phyloP scores from a whole-genome alignment of 23 tunicate species.

The Trididemnum miniatum region DNA sequence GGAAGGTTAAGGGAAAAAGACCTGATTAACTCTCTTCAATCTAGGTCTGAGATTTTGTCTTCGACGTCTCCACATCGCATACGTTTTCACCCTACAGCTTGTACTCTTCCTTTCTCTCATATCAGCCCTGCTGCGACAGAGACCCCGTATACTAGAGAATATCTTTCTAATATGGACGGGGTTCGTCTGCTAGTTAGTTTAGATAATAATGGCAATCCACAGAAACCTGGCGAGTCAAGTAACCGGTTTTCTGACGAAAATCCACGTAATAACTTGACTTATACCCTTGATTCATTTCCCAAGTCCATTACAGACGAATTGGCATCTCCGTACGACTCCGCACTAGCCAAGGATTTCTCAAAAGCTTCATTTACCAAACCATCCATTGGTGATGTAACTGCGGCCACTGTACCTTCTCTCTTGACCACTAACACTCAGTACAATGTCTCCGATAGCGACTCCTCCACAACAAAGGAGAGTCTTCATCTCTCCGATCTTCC shows the following conservation, averaged over 20 bases:
- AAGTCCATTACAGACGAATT: neutral
- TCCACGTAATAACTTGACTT: neutral
- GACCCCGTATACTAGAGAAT: slow-evolving; percentile 44
- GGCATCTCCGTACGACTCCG: neutral
- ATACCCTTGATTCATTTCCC: neutral
- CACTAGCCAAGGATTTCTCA: neutral
- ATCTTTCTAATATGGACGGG: slow-evolving; percentile 51
- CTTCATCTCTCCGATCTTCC: slow-evolving; percentile 63
- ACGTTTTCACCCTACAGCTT: slow-evolving; percentile 4
- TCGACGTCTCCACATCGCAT: neutral
- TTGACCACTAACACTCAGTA: neutral
- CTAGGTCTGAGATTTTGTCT: neutral
- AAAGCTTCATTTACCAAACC: neutral
- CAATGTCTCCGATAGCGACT: neutral
- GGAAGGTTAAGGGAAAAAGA: neutral
- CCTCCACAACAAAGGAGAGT: slow-evolving; percentile 18
- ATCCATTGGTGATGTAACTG: neutral
- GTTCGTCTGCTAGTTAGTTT: slow-evolving; percentile 43
- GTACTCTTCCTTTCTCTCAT: neutral
- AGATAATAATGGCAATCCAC: slow-evolving; percentile 5
- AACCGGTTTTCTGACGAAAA: neutral
- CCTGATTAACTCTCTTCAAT: neutral
- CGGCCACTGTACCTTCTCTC: neutral
- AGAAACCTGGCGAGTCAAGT: neutral
- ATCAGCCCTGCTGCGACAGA: neutral